These are phyloP conservation scores for Psephotus haematonotus DNA, from an alignment of 2,113 vertebrate species.

Conservation along the genomic window DNA sequence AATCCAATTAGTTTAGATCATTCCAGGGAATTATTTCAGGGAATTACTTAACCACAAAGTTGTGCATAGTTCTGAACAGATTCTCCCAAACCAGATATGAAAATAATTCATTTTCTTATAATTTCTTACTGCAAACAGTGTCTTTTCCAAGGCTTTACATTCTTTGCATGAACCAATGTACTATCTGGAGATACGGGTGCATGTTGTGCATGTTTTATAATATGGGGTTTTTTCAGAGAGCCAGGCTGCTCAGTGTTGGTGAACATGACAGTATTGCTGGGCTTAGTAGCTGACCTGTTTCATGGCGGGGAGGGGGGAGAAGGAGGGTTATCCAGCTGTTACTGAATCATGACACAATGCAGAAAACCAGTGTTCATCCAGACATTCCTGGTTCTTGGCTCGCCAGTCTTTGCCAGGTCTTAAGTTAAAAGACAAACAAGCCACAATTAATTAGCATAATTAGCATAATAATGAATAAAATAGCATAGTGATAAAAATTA, in stretches of 20 bases:
- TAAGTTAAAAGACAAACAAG: neutral
- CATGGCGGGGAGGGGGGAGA: neutral
- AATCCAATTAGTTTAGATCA: neutral
- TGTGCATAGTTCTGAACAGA: neutral
- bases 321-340: neutral
- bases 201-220: slow-evolving; percentile 44
- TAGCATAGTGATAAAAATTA: too few relatives aligned
- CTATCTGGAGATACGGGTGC: slow-evolving; percentile 33
- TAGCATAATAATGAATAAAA: neutral
- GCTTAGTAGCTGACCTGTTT: neutral
- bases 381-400: neutral
- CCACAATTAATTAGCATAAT: neutral
- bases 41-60: neutral
- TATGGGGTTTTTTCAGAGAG: neutral
- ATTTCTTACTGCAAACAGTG: slow-evolving; percentile 70
- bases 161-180: slow-evolving; percentile 39
- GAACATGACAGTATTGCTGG: neutral
- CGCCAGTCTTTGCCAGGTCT: neutral
- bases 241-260: neutral
- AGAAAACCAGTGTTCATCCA: neutral
- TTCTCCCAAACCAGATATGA: neutral
- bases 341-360: neutral
- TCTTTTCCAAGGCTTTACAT: slow-evolving; percentile 48
- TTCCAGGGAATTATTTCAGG: neutral
- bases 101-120: neutral